phyloP scores from a whole-genome alignment of 2,113 vertebrate species.

The Perca flavescens region DNA sequence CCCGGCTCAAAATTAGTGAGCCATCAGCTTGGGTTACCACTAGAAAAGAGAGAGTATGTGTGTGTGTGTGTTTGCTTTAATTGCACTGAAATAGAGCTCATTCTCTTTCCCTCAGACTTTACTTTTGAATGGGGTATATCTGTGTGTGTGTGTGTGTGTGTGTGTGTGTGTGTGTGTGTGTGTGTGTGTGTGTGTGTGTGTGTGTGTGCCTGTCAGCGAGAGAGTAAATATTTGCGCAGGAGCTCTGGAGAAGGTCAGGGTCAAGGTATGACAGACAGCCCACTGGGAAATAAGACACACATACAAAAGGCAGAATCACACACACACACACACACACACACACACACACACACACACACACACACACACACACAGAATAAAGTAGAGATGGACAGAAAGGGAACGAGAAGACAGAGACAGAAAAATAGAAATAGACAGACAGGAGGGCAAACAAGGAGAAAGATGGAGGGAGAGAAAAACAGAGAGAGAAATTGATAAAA shows the following conservation, averaged over 20 bases:
- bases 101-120: conserved; percentile 26
- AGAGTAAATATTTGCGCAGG: conserved; percentile 84
- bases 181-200: conserved; percentile 50
- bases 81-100: conserved; percentile 71
- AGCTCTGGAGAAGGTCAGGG: conserved; percentile 83
- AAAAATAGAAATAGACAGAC: conserved; percentile 38
- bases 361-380: conserved; percentile 23
- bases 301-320: conserved; percentile 40
- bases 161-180: conserved; percentile 48
- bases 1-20: conserved; percentile 74
- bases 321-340: conserved; percentile 16
- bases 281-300: conserved; percentile 78
- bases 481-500: conserved; percentile 23
- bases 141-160: neutral
- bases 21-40: conserved; percentile 76
- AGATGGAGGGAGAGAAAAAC: neutral
- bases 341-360: conserved; percentile 5
- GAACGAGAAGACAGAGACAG: conserved; percentile 37
- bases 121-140: neutral
- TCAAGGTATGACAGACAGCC: conserved; percentile 83
- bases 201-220: conserved; percentile 65
- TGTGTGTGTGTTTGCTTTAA: conserved; percentile 65
- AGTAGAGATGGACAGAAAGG: conserved; percentile 37
- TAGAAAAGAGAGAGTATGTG: conserved; percentile 52
- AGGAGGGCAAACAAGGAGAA: conserved; percentile 24